Evolutionary conservation across 2,888 invertebrate genomes (phyloP), one percentile per base, ranked within the genome.

Genomic region (Drosophila meridionalis): DNA sequence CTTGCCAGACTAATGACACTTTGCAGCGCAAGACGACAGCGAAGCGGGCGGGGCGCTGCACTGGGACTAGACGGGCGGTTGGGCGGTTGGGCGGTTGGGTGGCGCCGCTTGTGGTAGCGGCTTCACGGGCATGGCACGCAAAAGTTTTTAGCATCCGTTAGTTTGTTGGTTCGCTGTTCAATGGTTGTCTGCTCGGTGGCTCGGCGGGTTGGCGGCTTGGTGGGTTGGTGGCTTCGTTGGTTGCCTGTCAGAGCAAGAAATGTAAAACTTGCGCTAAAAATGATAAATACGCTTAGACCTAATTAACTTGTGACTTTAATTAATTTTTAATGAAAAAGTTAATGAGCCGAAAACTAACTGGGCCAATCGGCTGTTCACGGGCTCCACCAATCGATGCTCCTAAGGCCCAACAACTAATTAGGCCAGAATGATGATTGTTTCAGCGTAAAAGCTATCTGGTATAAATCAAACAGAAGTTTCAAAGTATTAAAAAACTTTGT

Each of bases 211-310:
- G 57, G 36, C 14, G 8, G 59, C 34, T 34, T 43, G 43, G 34
- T 42, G 62, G 45, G 38, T 14, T 69, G 52, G 45, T 62, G 60
- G 73, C 52, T 57, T 70, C 60, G 40, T 60, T 65, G 68, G 58
- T 61, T 68, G 89, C 77, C 86, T 89, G 85, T 86, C 85, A 86
- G 61, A 78, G 57, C 83, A 73, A 74, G 85, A 83, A 90, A 89
- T 89, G 85, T 78, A 83, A 83, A 88, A 83, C 89, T 89, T 89
- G 86, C 79, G 85, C 89, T 76, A 78, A 84, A 90, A 87, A 87
- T 87, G 87, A 87, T 87, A 87, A 87, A 87, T 90, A 87, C 87
- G 89, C 90, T 90, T 87, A 87, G 87, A 90, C 87, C 89, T 87
- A 87, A 87, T 87, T 87, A 87, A 87, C 89, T 87, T 80, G 89